Base-by-base conservation (phyloP, 2,113 vertebrate species). In the Prietella phreatophila region DNA sequence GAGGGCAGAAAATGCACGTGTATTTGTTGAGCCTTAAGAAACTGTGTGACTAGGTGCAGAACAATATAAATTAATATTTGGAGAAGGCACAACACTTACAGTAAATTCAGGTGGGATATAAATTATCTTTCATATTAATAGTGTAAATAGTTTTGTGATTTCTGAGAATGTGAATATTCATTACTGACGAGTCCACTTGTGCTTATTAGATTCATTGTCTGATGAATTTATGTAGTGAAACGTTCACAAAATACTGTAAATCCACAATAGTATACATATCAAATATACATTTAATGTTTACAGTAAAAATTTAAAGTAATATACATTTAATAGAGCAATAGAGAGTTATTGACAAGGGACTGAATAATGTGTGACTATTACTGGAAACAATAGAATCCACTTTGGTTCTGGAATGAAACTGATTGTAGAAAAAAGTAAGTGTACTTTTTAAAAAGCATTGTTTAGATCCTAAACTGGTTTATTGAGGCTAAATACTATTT, bases 21-120 rank as follows among this genome's bases (percentile, higher is more conserved):
- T 56, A 56, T 81, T 58, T 58, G 79, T 33, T 17, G 33, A 56
- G n/a, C 50, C 30, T 19, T 55, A 33, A 2, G 2, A 55, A 58
- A 56, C 50, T 85, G 87, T 91, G 90, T 88, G 89, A 83, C 63
- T 55, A 90, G 86, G 86, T 83, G 36, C 7, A 11, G 79, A 1
- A 10, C 27, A 39, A 36, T 30, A 30, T 58, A 81, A 81, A 33
- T 36, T 91, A 19, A 82, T 85, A n/a, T 90, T 89, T 82, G 82
- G 85, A 47, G 22, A 61, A 73, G 89, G 90, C 2, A 83, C 53
- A 30, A 82, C 36, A 42, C 61, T 92, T 53, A 65, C 30, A n/a
- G 27, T 91, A 15, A 20, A 85, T 33, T 82, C 84, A 81, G 76
- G 86, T 90, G 67, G 85, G 89, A 39, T 69, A 50, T 11, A 86